phyloP scores from a whole-genome alignment of 2,888 invertebrate species.

The Prosapia bicincta region DNA sequence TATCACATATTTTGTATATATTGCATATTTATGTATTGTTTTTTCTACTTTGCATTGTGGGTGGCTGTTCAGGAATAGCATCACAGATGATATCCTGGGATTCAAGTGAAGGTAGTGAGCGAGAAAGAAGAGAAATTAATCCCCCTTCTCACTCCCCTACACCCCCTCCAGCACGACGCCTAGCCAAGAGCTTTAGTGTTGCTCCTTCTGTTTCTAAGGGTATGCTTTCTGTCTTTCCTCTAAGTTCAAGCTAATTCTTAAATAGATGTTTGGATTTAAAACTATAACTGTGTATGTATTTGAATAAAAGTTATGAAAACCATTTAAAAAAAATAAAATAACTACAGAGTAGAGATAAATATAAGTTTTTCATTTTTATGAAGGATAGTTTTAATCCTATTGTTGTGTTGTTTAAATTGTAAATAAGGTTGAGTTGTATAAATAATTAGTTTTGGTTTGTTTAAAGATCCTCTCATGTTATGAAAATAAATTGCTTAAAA shows the following conservation, averaged over 20 bases:
- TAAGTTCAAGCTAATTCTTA: neutral
- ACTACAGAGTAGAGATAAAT: neutral
- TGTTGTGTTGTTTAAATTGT: too few species aligned
- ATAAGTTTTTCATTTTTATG: neutral
- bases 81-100: conserved; percentile 25
- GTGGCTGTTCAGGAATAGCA: conserved; percentile 15
- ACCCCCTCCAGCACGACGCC: conserved; percentile 81
- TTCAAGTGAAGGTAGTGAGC: conserved; percentile 7
- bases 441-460: too few species aligned
- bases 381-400: neutral
- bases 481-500: too few species aligned
- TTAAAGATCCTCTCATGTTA: too few species aligned
- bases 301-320: too few species aligned
- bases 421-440: too few species aligned
- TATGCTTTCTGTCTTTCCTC: conserved; percentile 41
- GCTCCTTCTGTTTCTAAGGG: conserved; percentile 68
- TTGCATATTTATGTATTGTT: too few species aligned
- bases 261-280: neutral
- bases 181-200: conserved; percentile 91
- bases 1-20: too few species aligned
- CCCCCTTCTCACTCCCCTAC: conserved; percentile 54
- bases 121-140: conserved; percentile 18
- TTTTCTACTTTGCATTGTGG: neutral
- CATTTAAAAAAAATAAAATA: neutral
- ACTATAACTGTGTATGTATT: too few species aligned